Conservation (phyloP, 2,113 vertebrate genomes). For the Cryptotis parvus region DNA sequence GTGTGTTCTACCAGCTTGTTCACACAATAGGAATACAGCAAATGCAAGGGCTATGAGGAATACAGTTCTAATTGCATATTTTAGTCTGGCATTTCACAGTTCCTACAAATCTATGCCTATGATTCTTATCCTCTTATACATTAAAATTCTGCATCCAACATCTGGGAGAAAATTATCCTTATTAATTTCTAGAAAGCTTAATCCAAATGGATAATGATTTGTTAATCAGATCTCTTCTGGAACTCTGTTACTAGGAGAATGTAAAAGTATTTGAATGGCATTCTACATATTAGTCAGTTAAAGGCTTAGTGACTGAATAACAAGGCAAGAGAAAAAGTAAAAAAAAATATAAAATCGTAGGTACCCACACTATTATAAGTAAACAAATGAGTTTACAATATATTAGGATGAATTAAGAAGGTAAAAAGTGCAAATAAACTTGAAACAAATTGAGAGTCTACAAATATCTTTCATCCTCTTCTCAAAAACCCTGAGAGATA, state of each 20-base stretch:
- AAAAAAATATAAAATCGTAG: conserved; percentile 21
- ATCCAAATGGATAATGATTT: conserved; percentile 42
- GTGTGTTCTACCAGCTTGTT: background rate
- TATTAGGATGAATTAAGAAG: background rate
- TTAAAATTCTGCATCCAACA: background rate
- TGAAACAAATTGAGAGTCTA: background rate
- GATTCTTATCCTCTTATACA: background rate
- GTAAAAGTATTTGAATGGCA: background rate
- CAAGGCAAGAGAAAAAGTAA: background rate
- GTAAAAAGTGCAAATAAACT: background rate
- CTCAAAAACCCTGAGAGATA: background rate
- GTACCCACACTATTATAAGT: background rate
- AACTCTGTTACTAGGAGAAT: background rate
- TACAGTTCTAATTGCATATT: background rate
- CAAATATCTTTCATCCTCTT: background rate
- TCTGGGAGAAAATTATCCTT: background rate
- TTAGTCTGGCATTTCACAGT: background rate
- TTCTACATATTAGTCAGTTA: background rate
- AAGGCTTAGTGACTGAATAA: background rate
- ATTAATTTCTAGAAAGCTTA: no score
- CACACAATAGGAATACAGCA: background rate
- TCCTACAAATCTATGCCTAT: background rate
- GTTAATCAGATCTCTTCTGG: background rate
- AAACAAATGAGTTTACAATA: background rate
- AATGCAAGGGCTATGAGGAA: background rate